Percentiles rank a stretch among this genome's conserved stretches.
phyloP scores from a whole-genome alignment of 2,113 vertebrate species.

The Herpetotheres cachinnans region DNA sequence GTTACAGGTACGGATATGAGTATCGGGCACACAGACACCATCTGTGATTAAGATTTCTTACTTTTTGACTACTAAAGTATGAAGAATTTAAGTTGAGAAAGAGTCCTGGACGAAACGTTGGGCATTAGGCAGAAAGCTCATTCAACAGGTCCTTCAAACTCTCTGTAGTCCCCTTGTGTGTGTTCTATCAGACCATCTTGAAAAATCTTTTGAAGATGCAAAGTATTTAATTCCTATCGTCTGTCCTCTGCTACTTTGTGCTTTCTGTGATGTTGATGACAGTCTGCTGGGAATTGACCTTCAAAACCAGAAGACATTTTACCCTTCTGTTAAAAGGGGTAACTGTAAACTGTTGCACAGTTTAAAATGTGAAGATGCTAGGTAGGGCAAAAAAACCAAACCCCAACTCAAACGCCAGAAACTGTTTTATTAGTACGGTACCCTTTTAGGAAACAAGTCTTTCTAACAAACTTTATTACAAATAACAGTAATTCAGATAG shows the following conservation, averaged over 20 bases:
- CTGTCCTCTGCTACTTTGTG: neutral
- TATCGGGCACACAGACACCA: neutral
- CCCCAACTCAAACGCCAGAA: neutral
- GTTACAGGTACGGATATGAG: neutral
- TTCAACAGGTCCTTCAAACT: neutral
- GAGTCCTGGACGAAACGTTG: neutral
- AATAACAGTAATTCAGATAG: neutral
- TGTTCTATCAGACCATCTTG: neutral
- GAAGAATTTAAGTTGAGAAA: neutral
- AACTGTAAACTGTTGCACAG: neutral
- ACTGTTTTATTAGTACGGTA: neutral
- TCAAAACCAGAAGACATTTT: neutral
- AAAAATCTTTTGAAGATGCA: neutral
- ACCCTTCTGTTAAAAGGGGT: neutral
- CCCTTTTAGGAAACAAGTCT: neutral
- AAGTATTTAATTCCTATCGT: neutral
- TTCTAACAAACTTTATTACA: neutral
- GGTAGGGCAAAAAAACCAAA: neutral
- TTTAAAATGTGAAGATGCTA: neutral
- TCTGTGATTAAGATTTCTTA: neutral
- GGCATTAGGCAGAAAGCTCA: neutral
- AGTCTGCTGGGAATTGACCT: neutral
- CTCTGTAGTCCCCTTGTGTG: no score
- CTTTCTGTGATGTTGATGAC: neutral
- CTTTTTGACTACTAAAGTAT: neutral